Evolutionary conservation across 1,140 invertebrate genomes (phyloP).

Genomic region (Bombyx mandarina): DNA sequence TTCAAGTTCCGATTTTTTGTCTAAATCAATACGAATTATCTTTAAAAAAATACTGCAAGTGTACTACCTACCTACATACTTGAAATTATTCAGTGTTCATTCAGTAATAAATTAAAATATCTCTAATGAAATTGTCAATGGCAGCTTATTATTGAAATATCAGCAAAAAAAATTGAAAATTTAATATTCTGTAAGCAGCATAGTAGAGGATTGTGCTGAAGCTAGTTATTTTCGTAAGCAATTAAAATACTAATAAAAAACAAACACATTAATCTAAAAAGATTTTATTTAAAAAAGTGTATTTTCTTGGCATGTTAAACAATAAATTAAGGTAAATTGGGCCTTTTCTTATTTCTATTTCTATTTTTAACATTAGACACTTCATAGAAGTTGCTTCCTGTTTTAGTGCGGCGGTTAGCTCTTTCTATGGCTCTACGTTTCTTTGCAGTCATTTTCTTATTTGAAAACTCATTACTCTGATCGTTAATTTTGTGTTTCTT

Average conservation of each 20-base stretch:
- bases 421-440: slow-evolving; percentile 82
- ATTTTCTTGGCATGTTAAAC: not conserved
- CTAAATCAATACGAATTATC: not conserved
- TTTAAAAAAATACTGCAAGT: not conserved
- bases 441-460: slow-evolving; percentile 80
- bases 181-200: too few relatives aligned
- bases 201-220: too few relatives aligned
- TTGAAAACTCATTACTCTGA: slow-evolving; percentile 22
- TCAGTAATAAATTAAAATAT: too few relatives aligned
- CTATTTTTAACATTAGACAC: slow-evolving; percentile 93
- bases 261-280: not conserved
- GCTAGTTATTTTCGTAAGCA: too few relatives aligned
- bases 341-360: slow-evolving; percentile 77
- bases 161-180: too few relatives aligned
- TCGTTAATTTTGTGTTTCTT: slow-evolving; percentile 33
- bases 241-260: too few relatives aligned
- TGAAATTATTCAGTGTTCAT: too few relatives aligned
- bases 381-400: slow-evolving; percentile 95
- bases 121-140: too few relatives aligned
- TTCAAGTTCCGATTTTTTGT: not conserved
- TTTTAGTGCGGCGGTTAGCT: slow-evolving; percentile 84
- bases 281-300: slow-evolving; percentile 4
- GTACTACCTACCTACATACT: not conserved
- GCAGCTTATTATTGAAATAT: too few relatives aligned
- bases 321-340: slow-evolving; percentile 22